A percentile compares a stretch with the other conserved stretches of the same genome.
Evolutionary conservation across 2,113 vertebrate genomes (phyloP).

Genomic region (western clawed frog (Xenopus tropicalis)): DNA sequence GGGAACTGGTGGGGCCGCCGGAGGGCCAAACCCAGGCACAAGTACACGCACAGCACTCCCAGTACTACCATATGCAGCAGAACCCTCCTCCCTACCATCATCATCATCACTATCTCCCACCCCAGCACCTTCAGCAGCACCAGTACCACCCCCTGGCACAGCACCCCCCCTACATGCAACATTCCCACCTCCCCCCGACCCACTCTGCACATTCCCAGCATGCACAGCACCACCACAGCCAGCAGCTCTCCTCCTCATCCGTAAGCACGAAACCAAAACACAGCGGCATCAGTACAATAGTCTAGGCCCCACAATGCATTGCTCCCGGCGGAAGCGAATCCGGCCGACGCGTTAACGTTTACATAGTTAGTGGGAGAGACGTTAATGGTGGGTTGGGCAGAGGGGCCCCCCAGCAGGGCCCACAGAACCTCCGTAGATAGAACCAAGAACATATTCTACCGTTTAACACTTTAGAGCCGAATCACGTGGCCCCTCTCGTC

Average conservation of each 20-base stretch:
- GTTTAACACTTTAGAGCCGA: too few relatives aligned
- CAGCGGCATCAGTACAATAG: conserved; percentile 95
- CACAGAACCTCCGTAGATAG: too few relatives aligned
- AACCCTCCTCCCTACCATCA: conserved; percentile 92
- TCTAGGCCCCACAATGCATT: conserved; percentile 58
- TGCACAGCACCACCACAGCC: conserved; percentile 70
- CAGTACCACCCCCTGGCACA: conserved; percentile 73
- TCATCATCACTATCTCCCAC: conserved; percentile 91
- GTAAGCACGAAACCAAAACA: conserved; percentile 87
- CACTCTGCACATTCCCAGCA: conserved; percentile 68
- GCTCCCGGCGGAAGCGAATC: too few relatives aligned
- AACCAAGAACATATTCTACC: too few relatives aligned
- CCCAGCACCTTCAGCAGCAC: conserved; percentile 77
- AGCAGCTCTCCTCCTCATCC: conserved; percentile 67
- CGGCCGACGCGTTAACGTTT: not conserved
- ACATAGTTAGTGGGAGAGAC: not conserved
- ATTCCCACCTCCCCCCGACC: conserved; percentile 57
- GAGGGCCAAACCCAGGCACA: conserved; percentile 67
- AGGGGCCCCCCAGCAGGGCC: too few relatives aligned
- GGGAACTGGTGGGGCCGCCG: conserved; percentile 69
- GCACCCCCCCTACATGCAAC: conserved; percentile 59
- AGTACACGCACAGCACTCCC: conserved; percentile 72
- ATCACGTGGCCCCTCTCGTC: too few relatives aligned
- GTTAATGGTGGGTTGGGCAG: too few relatives aligned
- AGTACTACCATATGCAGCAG: conserved; percentile 82